Percentiles rank a stretch among this genome's conserved stretches.
Conservation (phyloP, 2,113 vertebrate genomes). For the Menidia beryllina region DNA sequence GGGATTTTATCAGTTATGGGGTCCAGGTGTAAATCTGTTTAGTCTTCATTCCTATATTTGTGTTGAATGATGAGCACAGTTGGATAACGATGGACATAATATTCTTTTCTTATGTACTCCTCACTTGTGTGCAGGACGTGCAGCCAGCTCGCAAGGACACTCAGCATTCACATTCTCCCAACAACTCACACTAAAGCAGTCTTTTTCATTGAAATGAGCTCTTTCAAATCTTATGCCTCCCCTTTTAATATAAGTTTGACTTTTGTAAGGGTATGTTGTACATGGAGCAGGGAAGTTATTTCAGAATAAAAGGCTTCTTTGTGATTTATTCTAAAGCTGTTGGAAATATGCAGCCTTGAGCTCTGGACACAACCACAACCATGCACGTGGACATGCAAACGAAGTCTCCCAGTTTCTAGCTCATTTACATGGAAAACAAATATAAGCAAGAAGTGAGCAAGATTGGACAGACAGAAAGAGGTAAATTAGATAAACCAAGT, state of each 20-base stretch:
- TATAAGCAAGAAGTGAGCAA: background rate
- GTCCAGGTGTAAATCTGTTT: constrained; percentile 38
- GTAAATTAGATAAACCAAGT: constrained; percentile 18
- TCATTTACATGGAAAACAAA: constrained; percentile 9
- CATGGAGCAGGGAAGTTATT: constrained; percentile 31
- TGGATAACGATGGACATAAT: constrained; percentile 41
- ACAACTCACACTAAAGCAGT: constrained; percentile 4
- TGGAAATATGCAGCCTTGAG: constrained; percentile 67
- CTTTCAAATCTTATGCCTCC: constrained; percentile 3
- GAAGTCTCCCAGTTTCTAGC: constrained; percentile 34
- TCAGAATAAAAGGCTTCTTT: constrained; percentile 31
- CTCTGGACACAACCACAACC: constrained; percentile 54
- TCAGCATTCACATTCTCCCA: constrained; percentile 4
- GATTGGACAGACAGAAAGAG: constrained; percentile 14
- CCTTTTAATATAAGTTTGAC: background rate
- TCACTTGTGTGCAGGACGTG: constrained; percentile 12
- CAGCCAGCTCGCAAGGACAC: constrained; percentile 35
- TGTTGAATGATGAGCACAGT: constrained; percentile 39
- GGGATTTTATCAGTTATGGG: background rate
- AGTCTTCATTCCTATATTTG: constrained; percentile 48
- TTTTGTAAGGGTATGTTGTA: background rate
- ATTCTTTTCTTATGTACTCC: constrained; percentile 28
- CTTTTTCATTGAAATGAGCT: background rate
- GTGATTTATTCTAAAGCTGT: constrained; percentile 56
- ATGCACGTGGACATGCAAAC: constrained; percentile 8